These are phyloP conservation scores for Orthosia cruda DNA, from an alignment of 2,888 invertebrate genomes.

Conservation along the genomic window DNA sequence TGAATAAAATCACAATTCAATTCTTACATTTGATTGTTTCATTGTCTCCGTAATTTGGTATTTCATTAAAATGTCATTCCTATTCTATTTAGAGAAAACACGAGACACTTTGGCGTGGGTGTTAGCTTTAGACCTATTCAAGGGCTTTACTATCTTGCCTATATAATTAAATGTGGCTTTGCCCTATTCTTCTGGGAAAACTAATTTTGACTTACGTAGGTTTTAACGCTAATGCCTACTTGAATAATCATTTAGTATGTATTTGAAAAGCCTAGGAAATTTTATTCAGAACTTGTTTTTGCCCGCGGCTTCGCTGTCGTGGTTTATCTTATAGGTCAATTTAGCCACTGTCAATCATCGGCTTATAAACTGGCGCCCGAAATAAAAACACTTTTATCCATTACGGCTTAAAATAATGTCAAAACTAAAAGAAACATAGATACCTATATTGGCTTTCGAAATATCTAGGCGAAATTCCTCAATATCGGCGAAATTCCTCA, in stretches of 20 bases:
- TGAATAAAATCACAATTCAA: slow-evolving; percentile 23
- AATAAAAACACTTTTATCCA: too few species aligned
- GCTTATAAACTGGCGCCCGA: neutral
- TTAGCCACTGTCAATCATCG: neutral
- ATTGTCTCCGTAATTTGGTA: slow-evolving; percentile 16
- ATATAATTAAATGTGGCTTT: neutral
- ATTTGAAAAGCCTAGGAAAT: neutral
- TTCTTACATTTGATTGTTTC: slow-evolving; percentile 24
- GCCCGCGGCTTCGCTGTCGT: too few species aligned
- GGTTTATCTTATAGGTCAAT: too few species aligned
- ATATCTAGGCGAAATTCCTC: too few species aligned
- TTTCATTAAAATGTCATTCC: slow-evolving; percentile 24
- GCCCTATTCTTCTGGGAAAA: neutral
- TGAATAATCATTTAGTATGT: neutral
- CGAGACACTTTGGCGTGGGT: neutral
- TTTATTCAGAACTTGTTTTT: neutral
- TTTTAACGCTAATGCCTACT: neutral
- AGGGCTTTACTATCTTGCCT: neutral
- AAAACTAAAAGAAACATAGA: too few species aligned
- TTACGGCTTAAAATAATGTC: too few species aligned
- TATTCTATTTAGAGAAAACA: neutral
- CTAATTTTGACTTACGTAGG: neutral
- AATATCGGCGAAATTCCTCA: too few species aligned
- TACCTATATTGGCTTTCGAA: too few species aligned
- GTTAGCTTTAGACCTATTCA: neutral